phyloP scores from a whole-genome alignment of 2,113 vertebrate genomes.

The Hemiscyllium ocellatum region DNA sequence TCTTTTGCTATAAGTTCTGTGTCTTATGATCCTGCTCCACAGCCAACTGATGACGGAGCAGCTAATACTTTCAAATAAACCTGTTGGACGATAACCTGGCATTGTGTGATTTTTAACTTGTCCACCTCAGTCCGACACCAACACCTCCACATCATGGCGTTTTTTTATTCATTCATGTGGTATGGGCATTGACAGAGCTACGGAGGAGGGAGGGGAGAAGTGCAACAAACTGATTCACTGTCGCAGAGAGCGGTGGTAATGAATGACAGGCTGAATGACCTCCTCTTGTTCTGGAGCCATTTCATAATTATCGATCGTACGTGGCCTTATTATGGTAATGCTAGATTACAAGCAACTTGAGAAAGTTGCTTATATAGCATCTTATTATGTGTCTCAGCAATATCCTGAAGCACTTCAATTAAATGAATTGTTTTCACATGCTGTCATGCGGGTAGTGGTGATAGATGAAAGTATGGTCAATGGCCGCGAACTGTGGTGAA shows the following conservation, averaged over 20 bases:
- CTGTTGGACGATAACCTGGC: too few relatives aligned
- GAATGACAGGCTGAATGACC: neutral
- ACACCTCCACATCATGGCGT: too few relatives aligned
- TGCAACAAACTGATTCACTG: neutral
- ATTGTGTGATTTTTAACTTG: too few relatives aligned
- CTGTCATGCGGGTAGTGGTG: neutral
- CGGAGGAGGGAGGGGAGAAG: too few relatives aligned
- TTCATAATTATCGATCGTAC: neutral
- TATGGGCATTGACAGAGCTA: too few relatives aligned
- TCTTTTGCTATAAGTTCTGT: too few relatives aligned
- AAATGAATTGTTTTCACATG: conserved; percentile 2
- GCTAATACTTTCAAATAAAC: too few relatives aligned
- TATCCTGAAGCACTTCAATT: neutral
- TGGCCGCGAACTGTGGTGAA: neutral
- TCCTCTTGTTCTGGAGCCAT: too few relatives aligned
- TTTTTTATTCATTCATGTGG: too few relatives aligned
- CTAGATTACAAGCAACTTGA: neutral
- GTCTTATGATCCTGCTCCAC: too few relatives aligned
- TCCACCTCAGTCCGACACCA: too few relatives aligned
- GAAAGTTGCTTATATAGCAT: neutral
- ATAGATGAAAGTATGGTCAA: neutral
- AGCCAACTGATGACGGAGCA: too few relatives aligned
- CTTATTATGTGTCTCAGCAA: neutral
- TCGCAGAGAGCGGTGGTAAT: neutral
- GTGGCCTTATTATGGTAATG: neutral